These are phyloP conservation scores for Augochlorella aurata DNA, from an alignment of 2,888 invertebrate genomes.

Conservation along the genomic window DNA sequence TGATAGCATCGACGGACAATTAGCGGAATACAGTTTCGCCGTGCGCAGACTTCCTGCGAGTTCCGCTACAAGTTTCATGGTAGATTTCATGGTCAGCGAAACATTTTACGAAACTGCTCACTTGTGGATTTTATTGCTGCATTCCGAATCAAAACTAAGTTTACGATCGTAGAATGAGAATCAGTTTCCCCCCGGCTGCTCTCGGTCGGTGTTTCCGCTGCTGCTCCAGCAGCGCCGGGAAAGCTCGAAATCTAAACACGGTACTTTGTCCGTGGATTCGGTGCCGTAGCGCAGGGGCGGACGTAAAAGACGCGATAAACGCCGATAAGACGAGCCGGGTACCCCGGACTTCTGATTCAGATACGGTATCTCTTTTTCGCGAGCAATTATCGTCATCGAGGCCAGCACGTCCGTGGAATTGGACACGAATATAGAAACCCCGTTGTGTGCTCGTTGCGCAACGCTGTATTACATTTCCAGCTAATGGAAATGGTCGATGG, in stretches of 20 bases:
- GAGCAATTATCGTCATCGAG: slow-evolving; percentile 51
- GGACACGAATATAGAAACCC: slow-evolving; percentile 19
- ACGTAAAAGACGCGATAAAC: slow-evolving; percentile 25
- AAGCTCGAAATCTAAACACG: slow-evolving; percentile 17
- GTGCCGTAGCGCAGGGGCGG: not conserved
- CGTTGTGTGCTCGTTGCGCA: slow-evolving; percentile 39
- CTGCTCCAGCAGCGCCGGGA: slow-evolving; percentile 14
- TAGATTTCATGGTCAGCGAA: slow-evolving; percentile 61
- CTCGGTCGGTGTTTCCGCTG: slow-evolving; percentile 37
- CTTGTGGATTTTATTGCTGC: slow-evolving; percentile 60
- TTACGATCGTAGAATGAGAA: slow-evolving; percentile 64
- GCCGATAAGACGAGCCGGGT: not conserved
- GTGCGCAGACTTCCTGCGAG: slow-evolving; percentile 35
- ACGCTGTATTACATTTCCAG: slow-evolving; percentile 68
- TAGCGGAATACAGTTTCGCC: slow-evolving; percentile 7
- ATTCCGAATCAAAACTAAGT: slow-evolving; percentile 58
- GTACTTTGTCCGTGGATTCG: slow-evolving; percentile 16
- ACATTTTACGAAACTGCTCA: slow-evolving; percentile 59
- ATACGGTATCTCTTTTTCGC: slow-evolving; percentile 39
- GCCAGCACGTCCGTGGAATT: slow-evolving; percentile 23
- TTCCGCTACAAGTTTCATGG: slow-evolving; percentile 54
- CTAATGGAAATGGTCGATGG: slow-evolving; percentile 69
- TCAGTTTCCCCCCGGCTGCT: slow-evolving; percentile 47
- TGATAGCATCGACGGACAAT: slow-evolving; percentile 31
- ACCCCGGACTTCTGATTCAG: slow-evolving; percentile 5